Conservation (phyloP, 2,113 vertebrate species). For the Callionymus lyra region DNA sequence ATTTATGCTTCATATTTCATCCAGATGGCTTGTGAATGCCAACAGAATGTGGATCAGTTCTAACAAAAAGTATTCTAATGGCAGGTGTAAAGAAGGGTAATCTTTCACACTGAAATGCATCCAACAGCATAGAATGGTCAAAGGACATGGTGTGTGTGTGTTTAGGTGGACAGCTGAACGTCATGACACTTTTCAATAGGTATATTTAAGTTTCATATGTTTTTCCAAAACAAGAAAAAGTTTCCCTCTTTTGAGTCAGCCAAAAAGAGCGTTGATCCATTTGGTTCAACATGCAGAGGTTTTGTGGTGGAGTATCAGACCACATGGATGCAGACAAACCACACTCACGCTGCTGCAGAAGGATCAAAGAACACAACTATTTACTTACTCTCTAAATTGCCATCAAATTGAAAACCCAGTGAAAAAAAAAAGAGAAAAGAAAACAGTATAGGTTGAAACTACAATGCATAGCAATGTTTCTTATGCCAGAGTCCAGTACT, state of each 20-base stretch:
- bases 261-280: slow-evolving; percentile 42
- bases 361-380: slow-evolving; percentile 38
- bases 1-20: too few species aligned
- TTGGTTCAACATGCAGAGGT: slow-evolving; percentile 51
- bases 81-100: too few species aligned
- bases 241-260: slow-evolving; percentile 24
- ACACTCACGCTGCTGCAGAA: slow-evolving; percentile 42
- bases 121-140: too few species aligned
- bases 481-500: background rate
- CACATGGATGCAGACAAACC: slow-evolving; percentile 44
- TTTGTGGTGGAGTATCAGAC: slow-evolving; percentile 43
- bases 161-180: too few species aligned
- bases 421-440: slow-evolving; percentile 44
- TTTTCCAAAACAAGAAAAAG: too few species aligned
- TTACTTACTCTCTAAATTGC: slow-evolving; percentile 74
- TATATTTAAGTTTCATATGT: too few species aligned
- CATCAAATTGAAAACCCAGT: slow-evolving; percentile 64
- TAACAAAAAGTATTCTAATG: too few species aligned
- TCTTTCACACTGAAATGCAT: too few species aligned
- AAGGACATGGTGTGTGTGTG: too few species aligned
- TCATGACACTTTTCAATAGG: too few species aligned
- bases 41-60: too few species aligned
- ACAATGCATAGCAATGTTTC: background rate
- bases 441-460: background rate
- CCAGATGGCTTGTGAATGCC: too few species aligned